Evolutionary conservation across 2,797 vertebrate species (phyloP).

Genomic region (Poliocrania exsul): DNA sequence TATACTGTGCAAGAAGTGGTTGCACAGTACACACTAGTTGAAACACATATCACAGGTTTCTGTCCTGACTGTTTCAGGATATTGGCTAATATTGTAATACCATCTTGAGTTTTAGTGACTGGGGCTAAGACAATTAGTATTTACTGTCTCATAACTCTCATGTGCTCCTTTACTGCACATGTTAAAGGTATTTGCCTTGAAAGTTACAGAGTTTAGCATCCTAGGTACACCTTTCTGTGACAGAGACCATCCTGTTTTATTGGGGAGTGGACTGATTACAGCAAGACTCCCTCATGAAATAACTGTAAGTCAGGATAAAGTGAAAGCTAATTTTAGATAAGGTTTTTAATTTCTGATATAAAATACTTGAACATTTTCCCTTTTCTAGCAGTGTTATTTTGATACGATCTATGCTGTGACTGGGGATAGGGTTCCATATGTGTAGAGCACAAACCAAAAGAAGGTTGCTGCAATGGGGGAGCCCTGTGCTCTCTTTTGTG

Average conservation of each 20-base stretch:
- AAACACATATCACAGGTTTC: not conserved
- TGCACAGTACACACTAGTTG: not conserved
- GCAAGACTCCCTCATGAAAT: not conserved
- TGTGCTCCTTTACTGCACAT: not conserved
- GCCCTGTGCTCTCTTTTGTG: not conserved
- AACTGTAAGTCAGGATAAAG: not conserved
- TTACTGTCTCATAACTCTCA: not conserved
- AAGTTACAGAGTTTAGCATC: not conserved
- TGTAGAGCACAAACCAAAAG: not conserved
- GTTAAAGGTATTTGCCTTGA: not conserved
- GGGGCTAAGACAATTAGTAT: not conserved
- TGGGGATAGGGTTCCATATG: not conserved
- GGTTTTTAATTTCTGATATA: not conserved
- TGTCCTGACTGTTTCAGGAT: not conserved
- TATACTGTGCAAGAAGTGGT: not conserved
- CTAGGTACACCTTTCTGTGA: not conserved
- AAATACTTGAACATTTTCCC: not conserved
- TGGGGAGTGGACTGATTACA: not conserved
- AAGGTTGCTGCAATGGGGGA: not conserved
- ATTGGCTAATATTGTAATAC: not conserved
- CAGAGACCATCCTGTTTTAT: not conserved
- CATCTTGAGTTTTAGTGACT: not conserved
- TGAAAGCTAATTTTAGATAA: not conserved
- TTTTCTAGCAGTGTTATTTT: not conserved
- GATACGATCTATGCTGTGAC: not conserved